Base-by-base conservation (phyloP, 2,888 invertebrate species). In the Mesopsocus fuscifrons region DNA sequence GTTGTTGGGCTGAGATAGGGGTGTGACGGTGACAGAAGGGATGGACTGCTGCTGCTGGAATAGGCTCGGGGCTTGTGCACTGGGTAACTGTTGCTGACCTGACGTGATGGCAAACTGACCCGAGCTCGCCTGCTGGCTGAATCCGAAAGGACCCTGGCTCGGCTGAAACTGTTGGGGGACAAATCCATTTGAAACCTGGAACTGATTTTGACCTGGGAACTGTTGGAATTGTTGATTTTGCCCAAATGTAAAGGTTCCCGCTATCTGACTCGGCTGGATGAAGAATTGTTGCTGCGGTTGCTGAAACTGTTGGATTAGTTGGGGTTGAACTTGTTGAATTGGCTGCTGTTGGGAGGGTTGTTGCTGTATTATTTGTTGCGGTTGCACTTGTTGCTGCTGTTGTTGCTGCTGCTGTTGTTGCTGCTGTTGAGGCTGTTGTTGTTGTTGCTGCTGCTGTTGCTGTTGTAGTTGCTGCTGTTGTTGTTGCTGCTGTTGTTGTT, bases 281-380 rank as follows among this genome's bases (percentile, higher is more conserved):
- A 66, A 64, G 11, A 43, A 34, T 8, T 66, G 64, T 50, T 63
- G 62, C 3, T 64, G 44, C 15, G 51, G 49, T 15, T 50, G 48
- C 42, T 49, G 42, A 11, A 46, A 42, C 41, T 44, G 47, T n/a
- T 58, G 55, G 23, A 57, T n/a, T 26, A 30, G 41, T 8, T 41
- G 41, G 4, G 11, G 30, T 4, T 13, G 30, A 4, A 34, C 2
- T 35, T 22, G 15, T 33, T 16, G 17, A 21, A 9, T 32, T 18
- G 21, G 34, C 31, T 15, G 15, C 9, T 22, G 2, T n/a, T 44
- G 20, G 17, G 22, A 3, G 13, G 33, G 20, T 40, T 22, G 32
- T 34, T 11, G 31, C 16, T 45, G 34, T 11, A 31, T 16, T 22
- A 18, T 11, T 5, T 8, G 32, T 26, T 41, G 41, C 8, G n/a